Evolutionary conservation across 2,888 invertebrate species (phyloP), one percentile per base, ranked within the genome.

Genomic region (Dromius quadrimaculatus): DNA sequence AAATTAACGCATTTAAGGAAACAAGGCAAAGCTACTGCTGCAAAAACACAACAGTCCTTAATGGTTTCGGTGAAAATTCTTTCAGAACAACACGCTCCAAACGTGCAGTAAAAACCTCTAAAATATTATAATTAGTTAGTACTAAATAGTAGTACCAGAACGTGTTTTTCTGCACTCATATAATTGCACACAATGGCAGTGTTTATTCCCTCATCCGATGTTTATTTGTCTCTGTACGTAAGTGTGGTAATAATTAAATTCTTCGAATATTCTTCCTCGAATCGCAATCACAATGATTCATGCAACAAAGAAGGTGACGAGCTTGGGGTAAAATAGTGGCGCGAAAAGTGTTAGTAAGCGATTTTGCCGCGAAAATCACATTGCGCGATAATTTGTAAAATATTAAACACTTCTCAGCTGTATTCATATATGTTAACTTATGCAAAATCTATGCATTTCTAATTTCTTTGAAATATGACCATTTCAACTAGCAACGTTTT

Each of bases 391-490:
- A n/a, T n/a, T n/a, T n/a, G n/a, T n/a, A n/a, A n/a, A n/a, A n/a
- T n/a, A n/a, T n/a, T n/a, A n/a, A n/a, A n/a, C n/a, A n/a, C n/a
- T 8, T 32, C 32, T 32, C 9, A 6, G 8, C 32, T 32, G 8
- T 32, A 32, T 32, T 5, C 9, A 9, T 32, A 9, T 32, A 32
- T 8, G 32, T 32, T 32, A 6, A 32, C 6, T 32, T 32, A 32
- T 32, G 2, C 1, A 45, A 45, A 17, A n/a, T n/a, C 20, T 36
- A 47, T 64, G 64, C 50, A 64, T 64, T 64, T 64, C 47, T 64
- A 64, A 64, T 64, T 34, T 64, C 50, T 32, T 64, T 64, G 64
- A 64, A 64, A 64, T 64, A 64, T 64, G 32, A 34, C 47, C 34
- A 32, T 64, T 47, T 64, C 47, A 47, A 6, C 19, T 47, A 17